These are phyloP conservation scores for Frankliniella intonsa DNA, from an alignment of 2,888 invertebrate species.

Conservation along the genomic window DNA sequence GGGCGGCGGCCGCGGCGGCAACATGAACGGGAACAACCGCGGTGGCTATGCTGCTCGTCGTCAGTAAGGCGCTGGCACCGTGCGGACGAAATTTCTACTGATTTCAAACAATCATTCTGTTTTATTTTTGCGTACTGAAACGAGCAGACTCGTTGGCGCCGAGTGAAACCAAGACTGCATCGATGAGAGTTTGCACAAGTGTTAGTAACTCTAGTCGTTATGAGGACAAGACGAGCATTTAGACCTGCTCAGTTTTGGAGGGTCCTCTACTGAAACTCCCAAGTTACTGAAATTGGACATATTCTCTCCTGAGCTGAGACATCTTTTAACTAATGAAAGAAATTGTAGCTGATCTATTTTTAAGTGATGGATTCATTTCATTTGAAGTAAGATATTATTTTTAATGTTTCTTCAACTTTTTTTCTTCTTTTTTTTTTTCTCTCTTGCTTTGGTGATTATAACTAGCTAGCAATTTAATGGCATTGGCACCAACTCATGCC, in stretches of 20 bases:
- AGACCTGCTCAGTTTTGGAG: conserved; percentile 6
- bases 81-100: not conserved
- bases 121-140: conserved; percentile 12
- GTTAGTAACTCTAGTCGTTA: conserved; percentile 23
- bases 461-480: conserved; percentile 17
- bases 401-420: conserved; percentile 7
- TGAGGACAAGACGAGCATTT: not conserved
- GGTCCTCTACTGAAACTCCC: conserved; percentile 16
- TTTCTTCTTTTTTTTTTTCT: not conserved
- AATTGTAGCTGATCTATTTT: conserved; percentile 25
- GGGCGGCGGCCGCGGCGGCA: not conserved
- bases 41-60: conserved; percentile 7
- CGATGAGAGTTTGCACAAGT: conserved; percentile 26
- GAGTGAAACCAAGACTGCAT: conserved; percentile 20
- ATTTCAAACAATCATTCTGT: not conserved
- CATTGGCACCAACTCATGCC: conserved; percentile 22
- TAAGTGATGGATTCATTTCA: conserved; percentile 27
- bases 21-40: not conserved
- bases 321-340: conserved; percentile 9
- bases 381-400: conserved; percentile 26
- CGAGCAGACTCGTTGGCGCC: conserved; percentile 23
- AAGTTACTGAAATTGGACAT: conserved; percentile 25
- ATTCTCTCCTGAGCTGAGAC: conserved; percentile 12
- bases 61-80: not conserved
- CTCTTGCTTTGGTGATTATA: not conserved